Evolutionary conservation across 2,797 vertebrate genomes (phyloP).

Genomic region (Etheostoma perlongum): DNA sequence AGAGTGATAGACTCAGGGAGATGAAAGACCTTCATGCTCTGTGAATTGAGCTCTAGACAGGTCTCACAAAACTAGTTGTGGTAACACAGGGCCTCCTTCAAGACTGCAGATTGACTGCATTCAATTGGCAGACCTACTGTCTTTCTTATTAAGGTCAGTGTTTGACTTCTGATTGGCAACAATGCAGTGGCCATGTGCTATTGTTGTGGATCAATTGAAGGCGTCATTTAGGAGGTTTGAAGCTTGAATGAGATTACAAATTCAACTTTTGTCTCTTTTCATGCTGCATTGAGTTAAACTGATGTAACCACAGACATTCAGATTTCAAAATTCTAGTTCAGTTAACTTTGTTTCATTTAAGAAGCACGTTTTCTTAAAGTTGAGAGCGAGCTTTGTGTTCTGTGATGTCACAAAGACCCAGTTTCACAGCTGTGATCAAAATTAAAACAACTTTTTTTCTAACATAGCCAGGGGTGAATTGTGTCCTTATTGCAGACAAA

Average conservation of each 20-base stretch:
- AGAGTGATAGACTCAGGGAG: constrained; percentile 73
- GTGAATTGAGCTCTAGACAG: constrained; percentile 78
- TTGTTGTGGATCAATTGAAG: constrained; percentile 53
- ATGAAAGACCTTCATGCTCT: constrained; percentile 80
- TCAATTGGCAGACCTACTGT: constrained; percentile 70
- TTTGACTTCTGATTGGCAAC: constrained; percentile 66
- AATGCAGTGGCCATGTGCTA: constrained; percentile 49
- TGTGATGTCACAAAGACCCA: neutral
- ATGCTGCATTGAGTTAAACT: constrained; percentile 21
- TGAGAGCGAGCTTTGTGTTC: neutral
- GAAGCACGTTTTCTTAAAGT: constrained; percentile 1
- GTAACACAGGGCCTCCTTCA: constrained; percentile 72
- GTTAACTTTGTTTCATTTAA: neutral
- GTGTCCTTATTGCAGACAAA: constrained; percentile 14
- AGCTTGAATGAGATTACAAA: constrained; percentile 52
- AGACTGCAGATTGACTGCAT: constrained; percentile 64
- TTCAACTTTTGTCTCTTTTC: constrained; percentile 21
- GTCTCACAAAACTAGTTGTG: constrained; percentile 78
- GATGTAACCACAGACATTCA: constrained; percentile 3
- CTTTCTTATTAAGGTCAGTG: constrained; percentile 50
- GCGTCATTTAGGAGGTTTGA: constrained; percentile 53
- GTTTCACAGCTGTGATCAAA: constrained; percentile 15
- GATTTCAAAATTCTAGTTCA: constrained; percentile 8
- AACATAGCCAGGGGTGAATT: neutral
- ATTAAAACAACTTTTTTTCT: neutral